A percentile compares a stretch with the other conserved stretches of the same genome.
Evolutionary conservation across 2,113 vertebrate species (phyloP).

Genomic region (Phasianus colchicus): DNA sequence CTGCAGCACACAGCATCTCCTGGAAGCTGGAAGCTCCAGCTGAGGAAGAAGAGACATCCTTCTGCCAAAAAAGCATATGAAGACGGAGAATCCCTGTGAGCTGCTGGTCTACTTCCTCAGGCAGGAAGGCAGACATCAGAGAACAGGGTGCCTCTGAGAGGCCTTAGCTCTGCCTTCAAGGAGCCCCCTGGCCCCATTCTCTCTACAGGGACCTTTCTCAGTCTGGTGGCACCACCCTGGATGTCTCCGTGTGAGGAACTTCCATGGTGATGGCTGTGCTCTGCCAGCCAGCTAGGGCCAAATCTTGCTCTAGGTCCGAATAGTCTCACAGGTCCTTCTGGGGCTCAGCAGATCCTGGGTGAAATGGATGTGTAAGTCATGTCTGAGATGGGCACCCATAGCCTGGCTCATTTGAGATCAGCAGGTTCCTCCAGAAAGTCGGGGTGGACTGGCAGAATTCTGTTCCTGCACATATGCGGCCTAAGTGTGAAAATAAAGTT

Average conservation of each 20-base stretch:
- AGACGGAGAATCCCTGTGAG: background rate
- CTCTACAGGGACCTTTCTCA: fast-evolving
- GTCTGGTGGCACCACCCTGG: background rate
- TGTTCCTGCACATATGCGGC: background rate
- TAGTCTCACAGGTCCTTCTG: background rate
- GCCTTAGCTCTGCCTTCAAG: background rate
- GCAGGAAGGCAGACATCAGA: background rate
- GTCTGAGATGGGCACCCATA: background rate
- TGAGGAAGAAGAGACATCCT: background rate
- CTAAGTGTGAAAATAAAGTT: background rate
- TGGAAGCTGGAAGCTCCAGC: background rate
- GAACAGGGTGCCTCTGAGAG: fast-evolving
- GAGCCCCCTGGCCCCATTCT: background rate
- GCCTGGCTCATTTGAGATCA: background rate
- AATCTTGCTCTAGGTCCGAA: background rate
- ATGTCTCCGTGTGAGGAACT: fast-evolving
- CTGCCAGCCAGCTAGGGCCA: fast-evolving
- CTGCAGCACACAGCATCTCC: background rate
- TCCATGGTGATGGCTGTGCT: background rate
- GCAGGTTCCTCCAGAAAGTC: background rate
- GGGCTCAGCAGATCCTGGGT: background rate
- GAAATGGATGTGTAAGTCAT: background rate
- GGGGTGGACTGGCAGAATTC: background rate
- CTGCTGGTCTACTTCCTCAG: background rate
- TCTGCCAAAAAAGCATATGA: background rate